Base-by-base conservation (phyloP, 2,113 vertebrate genomes). In the Chaetura pelagica region DNA sequence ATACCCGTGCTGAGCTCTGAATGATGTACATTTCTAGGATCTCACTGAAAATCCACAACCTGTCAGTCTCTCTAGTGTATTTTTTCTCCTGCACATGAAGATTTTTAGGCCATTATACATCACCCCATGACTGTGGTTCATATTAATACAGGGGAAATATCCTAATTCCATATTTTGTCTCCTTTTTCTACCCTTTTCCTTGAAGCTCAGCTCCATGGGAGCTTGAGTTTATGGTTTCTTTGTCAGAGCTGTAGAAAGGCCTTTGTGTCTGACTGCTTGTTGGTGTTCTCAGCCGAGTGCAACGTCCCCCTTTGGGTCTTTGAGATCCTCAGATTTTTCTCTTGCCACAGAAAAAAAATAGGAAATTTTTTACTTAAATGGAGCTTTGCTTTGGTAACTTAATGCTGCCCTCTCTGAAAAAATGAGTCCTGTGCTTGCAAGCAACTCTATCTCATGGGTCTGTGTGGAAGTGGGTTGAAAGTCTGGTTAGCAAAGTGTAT, bases 161-260 rank as follows among this genome's bases (percentile, higher is more conserved):
- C 57, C 77, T 89, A 67, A 84, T 78, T 91, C 69, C 19, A 1
- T 75, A 32, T 84, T 93, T 79, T 84, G 12, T 72, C 69, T 95
- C 51, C 32, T 87, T 93, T 85, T 91, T 20, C 52, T 75, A 5
- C 49, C 29, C 18, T 34, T 89, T 75, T 57, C 32, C 30, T 77
- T 80, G 81, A 63, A 95, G 35, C 69, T 84, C 67, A 94, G 34
- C 77, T 78, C 61, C 63, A 24, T 3, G 40, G 68, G 51, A 76
- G 42, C 46, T 72, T 30, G 69, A 59, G 73, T 61, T 74, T 87
- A 48, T 81, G 71, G 55, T 66, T 78, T 76, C 68, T 91, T 71
- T 93, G 77, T 81, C 81, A 91, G 87, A 81, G 69, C 68, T 67
- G 24, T 32, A 84, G 91, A 78, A 94, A 51, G 38, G 69, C 38